phyloP scores from a whole-genome alignment of 92 coral and sea anemone species.

The Hydrozoanthus gracilis region DNA sequence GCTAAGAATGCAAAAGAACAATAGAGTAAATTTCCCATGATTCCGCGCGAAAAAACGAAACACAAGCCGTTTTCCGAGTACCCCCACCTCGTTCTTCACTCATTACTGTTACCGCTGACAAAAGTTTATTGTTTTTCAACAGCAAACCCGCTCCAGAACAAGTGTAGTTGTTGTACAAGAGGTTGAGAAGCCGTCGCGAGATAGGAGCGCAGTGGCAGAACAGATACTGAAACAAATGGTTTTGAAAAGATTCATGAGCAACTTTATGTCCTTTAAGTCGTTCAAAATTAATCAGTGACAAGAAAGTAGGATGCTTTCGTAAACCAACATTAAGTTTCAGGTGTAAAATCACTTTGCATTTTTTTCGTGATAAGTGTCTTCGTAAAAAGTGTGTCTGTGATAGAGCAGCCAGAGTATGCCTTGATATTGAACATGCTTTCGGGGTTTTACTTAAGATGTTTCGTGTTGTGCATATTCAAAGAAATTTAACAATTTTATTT shows the following conservation, averaged over 20 bases:
- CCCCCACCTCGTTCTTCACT: not conserved
- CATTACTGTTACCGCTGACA: too few species aligned
- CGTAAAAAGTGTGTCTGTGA: not conserved
- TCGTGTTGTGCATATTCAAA: too few species aligned
- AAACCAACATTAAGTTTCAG: not conserved
- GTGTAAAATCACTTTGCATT: not conserved
- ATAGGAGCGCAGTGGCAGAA: not conserved
- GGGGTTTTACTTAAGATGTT: too few species aligned
- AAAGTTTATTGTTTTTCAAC: not conserved
- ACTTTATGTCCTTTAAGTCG: conserved; percentile 1
- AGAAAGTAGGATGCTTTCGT: not conserved
- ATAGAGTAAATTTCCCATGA: too few species aligned
- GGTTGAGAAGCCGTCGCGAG: not conserved
- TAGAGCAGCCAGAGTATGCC: not conserved
- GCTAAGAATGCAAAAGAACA: too few species aligned
- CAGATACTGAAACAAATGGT: not conserved
- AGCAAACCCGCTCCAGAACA: conserved; percentile 45
- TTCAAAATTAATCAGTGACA: not conserved
- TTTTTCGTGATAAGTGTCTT: not conserved
- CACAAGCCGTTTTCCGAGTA: not conserved
- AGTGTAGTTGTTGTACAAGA: conserved; percentile 11
- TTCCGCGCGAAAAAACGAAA: too few species aligned
- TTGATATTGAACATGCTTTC: too few species aligned
- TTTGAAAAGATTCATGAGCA: not conserved
- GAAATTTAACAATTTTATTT: too few species aligned